Evolutionary conservation across 2,113 vertebrate species (phyloP).

Genomic region (Zapus hudsonius): DNA sequence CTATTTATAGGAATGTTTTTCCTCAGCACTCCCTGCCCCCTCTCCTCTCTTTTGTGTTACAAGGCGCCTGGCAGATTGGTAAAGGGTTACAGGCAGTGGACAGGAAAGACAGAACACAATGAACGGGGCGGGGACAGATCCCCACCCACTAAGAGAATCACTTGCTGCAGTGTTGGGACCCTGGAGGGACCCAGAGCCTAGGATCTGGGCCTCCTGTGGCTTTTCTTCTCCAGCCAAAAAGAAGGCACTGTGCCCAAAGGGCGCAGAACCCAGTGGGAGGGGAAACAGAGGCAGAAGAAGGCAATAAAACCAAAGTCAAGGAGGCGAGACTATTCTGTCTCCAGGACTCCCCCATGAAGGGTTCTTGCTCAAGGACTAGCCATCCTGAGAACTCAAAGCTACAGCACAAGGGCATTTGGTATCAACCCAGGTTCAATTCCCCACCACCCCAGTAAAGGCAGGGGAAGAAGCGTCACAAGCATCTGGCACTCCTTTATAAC

Average conservation of each 20-base stretch:
- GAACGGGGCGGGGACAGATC: conserved; percentile 74
- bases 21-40: conserved; percentile 69
- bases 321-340: neutral
- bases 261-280: neutral
- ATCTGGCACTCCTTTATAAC: neutral
- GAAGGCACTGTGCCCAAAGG: neutral
- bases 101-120: conserved; percentile 84
- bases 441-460: no score
- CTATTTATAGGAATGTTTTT: conserved; percentile 87
- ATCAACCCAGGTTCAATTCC: no score
- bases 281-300: neutral
- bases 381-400: neutral
- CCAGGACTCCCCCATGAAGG: neutral
- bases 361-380: neutral
- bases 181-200: neutral
- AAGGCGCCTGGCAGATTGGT: conserved; percentile 84
- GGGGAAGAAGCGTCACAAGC: neutral
- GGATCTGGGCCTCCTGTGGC: neutral
- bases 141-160: conserved; percentile 78
- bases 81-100: conserved; percentile 83
- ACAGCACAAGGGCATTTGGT: no score
- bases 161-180: accelerated
- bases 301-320: neutral
- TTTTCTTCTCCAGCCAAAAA: neutral
- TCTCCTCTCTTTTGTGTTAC: conserved; percentile 80